A percentile compares a stretch with the other conserved stretches of the same genome.
Evolutionary conservation across 2,888 invertebrate species (phyloP).

Genomic region (Neoascia interrupta): DNA sequence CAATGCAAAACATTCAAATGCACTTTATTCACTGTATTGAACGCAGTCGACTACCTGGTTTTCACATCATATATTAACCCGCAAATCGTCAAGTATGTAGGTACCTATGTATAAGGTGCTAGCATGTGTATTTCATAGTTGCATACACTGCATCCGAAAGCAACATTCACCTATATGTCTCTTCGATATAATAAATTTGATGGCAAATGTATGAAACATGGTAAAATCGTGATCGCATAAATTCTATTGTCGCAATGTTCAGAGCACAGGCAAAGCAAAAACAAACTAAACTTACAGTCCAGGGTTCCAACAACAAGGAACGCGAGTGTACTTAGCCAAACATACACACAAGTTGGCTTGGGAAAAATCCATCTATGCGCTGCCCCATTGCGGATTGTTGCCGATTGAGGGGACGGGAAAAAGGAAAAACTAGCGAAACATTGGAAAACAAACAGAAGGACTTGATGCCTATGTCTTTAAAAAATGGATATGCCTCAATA

Average conservation of each 20-base stretch:
- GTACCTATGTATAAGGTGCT: conserved; percentile 1
- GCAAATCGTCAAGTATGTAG: conserved; percentile 57
- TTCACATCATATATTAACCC: conserved; percentile 66
- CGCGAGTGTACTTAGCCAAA: conserved; percentile 42
- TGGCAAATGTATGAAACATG: conserved; percentile 72
- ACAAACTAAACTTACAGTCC: conserved; percentile 30
- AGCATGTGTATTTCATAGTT: conserved; percentile 32
- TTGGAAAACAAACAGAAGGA: conserved; percentile 69
- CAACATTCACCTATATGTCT: conserved; percentile 69
- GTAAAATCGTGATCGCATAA: conserved; percentile 73
- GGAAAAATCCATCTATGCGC: conserved; percentile 34
- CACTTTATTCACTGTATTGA: conserved; percentile 68
- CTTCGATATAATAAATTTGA: conserved; percentile 71
- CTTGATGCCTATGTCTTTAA: conserved; percentile 67
- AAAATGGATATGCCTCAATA: conserved; percentile 64
- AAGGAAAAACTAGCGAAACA: conserved; percentile 34
- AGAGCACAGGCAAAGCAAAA: conserved; percentile 49
- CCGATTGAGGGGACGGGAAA: not conserved
- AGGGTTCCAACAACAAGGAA: conserved; percentile 60
- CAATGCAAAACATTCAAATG: conserved; percentile 67
- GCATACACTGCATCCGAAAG: conserved; percentile 32
- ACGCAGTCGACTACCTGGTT: conserved; percentile 63
- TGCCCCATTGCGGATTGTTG: conserved; percentile 4
- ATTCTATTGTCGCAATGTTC: conserved; percentile 72
- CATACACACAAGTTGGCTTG: conserved; percentile 25